Evolutionary conservation across 2,113 vertebrate species (phyloP), one percentile per base, ranked within the genome.

Genomic region (Atherinomorus stipes): DNA sequence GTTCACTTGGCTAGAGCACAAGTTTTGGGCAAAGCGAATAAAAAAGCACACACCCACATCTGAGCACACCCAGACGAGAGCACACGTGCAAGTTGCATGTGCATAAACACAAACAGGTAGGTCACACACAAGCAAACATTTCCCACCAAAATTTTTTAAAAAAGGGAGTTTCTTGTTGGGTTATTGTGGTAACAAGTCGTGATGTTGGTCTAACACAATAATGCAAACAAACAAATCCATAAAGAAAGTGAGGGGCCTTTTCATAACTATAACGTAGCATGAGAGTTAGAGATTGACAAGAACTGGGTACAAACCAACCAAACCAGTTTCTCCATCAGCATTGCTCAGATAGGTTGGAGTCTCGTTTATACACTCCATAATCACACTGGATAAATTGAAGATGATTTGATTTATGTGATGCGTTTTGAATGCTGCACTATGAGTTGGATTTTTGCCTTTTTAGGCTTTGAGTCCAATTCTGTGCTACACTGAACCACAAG

Each of bases 1-100:
- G 91, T 88, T 91, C 89, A 63, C 72, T 90, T 87, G 83, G 86
- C 83, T 80, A 80, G 70, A 70, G 54, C 72, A 60, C 61, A 64
- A 31, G 61, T 53, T 78, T 81, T 40, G 80, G 81, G 83, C 74
- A 78, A 80, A 74, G 42, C 42, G 51, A 84, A 79, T 31, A 58
- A 50, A 73, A n/a, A 38, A 65, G 64, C 47, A 63, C 72, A 76
- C 85, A 71, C 81, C 74, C 83, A 76, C 64, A 71, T 68, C 51
- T 83, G 76, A 2, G 21, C 76, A 75, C 56, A 65, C 71, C 65
- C 71, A 78, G 44, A 65, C 25, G 4, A 51, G 54, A 54, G 28
- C 44, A 4, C 59, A 70, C 22, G 74, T 19, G 18, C 58, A 54
- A 51, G 58, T 40, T 51, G 64, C 60, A 62, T 25, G 18, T 57